Conservation (phyloP, 2,888 invertebrate genomes). For the Allacma fusca region DNA sequence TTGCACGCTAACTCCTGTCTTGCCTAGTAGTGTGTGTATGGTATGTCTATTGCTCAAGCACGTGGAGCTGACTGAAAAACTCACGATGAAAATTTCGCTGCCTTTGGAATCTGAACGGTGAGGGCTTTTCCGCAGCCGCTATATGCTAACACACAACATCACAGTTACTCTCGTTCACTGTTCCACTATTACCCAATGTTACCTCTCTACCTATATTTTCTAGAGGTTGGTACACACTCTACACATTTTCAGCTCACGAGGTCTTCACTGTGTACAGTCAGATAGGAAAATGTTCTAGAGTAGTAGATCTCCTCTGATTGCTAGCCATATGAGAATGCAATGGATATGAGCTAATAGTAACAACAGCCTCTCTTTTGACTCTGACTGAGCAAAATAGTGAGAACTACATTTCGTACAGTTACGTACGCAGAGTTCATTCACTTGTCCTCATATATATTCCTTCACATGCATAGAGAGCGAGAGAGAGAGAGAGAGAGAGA, state of each 20-base stretch:
- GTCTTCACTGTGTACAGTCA: not conserved
- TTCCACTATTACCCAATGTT: constrained; percentile 24
- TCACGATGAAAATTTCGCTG: constrained; percentile 28
- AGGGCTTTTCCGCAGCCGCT: constrained; percentile 40
- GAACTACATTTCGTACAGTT: constrained; percentile 20
- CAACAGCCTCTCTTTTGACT: not conserved
- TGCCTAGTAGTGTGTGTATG: not conserved
- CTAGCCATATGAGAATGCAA: not conserved
- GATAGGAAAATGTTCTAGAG: not conserved
- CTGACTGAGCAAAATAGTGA: constrained; percentile 13
- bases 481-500: not conserved
- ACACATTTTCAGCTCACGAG: constrained; percentile 20
- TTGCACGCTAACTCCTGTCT: constrained; percentile 10
- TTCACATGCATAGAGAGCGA: too few species aligned
- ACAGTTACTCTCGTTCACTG: constrained; percentile 26
- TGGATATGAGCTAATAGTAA: constrained; percentile 19
- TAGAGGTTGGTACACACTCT: constrained; percentile 10
- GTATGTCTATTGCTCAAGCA: constrained; percentile 35
- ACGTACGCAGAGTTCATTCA: constrained; percentile 22
- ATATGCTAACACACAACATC: constrained; percentile 28
- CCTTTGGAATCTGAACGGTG: not conserved
- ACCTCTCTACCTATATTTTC: constrained; percentile 26
- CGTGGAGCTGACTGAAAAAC: constrained; percentile 38
- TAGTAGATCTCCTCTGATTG: constrained; percentile 14
- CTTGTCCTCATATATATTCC: constrained; percentile 16